Evolutionary conservation across 1,140 invertebrate genomes (phyloP), one percentile per base, ranked within the genome.

Genomic region (Antheraea pernyi): DNA sequence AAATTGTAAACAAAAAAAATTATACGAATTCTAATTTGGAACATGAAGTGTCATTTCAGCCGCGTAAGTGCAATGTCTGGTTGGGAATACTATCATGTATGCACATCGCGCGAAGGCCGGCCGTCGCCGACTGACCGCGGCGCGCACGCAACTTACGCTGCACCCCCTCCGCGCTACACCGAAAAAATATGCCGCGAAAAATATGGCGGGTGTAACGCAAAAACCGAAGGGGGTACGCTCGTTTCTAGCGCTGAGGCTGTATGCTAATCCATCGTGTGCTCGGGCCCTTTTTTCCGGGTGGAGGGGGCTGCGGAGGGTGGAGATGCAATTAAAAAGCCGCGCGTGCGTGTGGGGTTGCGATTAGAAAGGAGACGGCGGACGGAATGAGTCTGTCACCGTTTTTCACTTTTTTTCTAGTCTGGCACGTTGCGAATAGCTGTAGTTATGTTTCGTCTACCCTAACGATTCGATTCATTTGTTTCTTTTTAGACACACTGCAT

Each of bases 381-480:
- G 84, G 82, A 84, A 88, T 85, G 88, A 86, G 87, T 86, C 83
- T 88, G 81, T 84, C 82, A 83, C 77, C 74, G 78, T 84, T 91
- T 89, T 88, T 89, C 85, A 85, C 83, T 88, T 88, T 88, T 75
- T 91, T 90, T 82, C 89, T 90, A 91, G 89, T 90, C 89, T 90
- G 86, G 78, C 70, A 68, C 39, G 16, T 53, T 53, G 46, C 13
- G 46, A 53, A 53, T 16, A 13, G 46, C 46, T 53, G 39, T 42
- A 42, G 39, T 42, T 42, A 53, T 53, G 46, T 53, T 42, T 42
- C 39, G 0, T 53, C 11, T 53, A 53, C 46, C 46, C 46, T 53
- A 53, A 53, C 46, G 46, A n/a, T 53, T 53, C 46, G 46, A 53
- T 53, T 53, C 9, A 16, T 53, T 16, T 53, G 46, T 53, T 53